Evolutionary conservation across 2,888 invertebrate species (phyloP).

Genomic region (Megaustenia siamemsis): DNA sequence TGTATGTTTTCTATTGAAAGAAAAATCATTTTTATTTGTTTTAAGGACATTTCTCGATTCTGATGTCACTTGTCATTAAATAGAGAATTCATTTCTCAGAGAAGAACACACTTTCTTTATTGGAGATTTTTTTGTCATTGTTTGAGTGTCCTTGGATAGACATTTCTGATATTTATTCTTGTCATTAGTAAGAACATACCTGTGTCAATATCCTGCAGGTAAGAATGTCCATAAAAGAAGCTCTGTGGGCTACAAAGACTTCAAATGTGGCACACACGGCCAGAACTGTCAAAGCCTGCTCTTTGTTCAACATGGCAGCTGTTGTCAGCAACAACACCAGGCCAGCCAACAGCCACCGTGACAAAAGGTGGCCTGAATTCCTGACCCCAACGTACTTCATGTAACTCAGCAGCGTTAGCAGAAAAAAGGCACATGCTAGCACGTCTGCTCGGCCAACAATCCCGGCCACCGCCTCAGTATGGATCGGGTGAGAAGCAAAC

Average conservation of each 20-base stretch:
- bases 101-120: too few relatives aligned
- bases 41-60: too few relatives aligned
- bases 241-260: conserved; percentile 84
- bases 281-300: conserved; percentile 95
- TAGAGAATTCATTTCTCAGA: too few relatives aligned
- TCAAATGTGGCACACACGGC: conserved; percentile 94
- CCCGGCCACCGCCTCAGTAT: conserved; percentile 96
- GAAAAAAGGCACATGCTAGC: conserved; percentile 93
- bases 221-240: conserved; percentile 65
- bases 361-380: conserved; percentile 51
- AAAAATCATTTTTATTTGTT: too few relatives aligned
- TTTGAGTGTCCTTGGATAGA: not conserved
- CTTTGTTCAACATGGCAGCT: conserved; percentile 94
- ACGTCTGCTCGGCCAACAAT: conserved; percentile 95
- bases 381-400: conserved; percentile 80
- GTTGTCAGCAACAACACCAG: conserved; percentile 85
- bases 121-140: too few relatives aligned
- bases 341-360: conserved; percentile 82
- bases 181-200: conserved; percentile 56
- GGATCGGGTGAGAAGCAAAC: conserved; percentile 96
- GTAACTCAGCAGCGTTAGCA: conserved; percentile 92
- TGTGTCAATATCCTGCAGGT: conserved; percentile 63
- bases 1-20: too few relatives aligned
- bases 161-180: too few relatives aligned
- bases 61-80: too few relatives aligned